A percentile compares a stretch with the other conserved stretches of the same genome.
Conservation (phyloP, 2,888 invertebrate genomes). For the Epirrhoe tristata region DNA sequence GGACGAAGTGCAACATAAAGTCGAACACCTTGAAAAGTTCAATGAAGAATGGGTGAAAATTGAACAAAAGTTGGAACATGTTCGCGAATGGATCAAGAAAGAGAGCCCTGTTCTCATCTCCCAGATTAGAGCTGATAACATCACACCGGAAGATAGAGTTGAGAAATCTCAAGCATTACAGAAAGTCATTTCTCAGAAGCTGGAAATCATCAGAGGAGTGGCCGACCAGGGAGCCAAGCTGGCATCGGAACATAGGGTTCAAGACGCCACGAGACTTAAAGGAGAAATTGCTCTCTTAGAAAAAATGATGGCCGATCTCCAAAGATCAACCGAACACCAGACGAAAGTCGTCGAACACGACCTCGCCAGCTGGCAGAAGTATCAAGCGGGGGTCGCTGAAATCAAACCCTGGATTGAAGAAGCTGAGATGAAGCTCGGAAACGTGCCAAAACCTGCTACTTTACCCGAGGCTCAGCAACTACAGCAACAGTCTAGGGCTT, state of each 20-base stretch:
- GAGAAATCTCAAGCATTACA: conserved; percentile 91
- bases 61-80: conserved; percentile 90
- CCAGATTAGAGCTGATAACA: conserved; percentile 90
- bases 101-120: conserved; percentile 91
- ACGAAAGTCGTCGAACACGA: conserved; percentile 91
- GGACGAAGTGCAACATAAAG: conserved; percentile 91
- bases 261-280: conserved; percentile 90
- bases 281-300: conserved; percentile 91
- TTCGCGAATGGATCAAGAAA: conserved; percentile 93
- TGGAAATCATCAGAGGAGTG: conserved; percentile 89
- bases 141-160: conserved; percentile 94
- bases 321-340: conserved; percentile 91
- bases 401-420: conserved; percentile 96
- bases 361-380: conserved; percentile 93
- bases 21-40: conserved; percentile 92
- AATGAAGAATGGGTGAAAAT: conserved; percentile 93
- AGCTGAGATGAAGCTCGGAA: conserved; percentile 92
- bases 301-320: conserved; percentile 90
- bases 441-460: conserved; percentile 90
- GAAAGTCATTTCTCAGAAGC: conserved; percentile 90
- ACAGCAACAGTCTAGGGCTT: conserved; percentile 89
- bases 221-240: conserved; percentile 91
- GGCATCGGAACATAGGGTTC: conserved; percentile 87
- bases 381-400: conserved; percentile 91
- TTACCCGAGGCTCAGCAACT: conserved; percentile 93